These are phyloP conservation scores for Thalassoma bifasciatum DNA, from an alignment of 2,113 vertebrate genomes.

Conservation along the genomic window DNA sequence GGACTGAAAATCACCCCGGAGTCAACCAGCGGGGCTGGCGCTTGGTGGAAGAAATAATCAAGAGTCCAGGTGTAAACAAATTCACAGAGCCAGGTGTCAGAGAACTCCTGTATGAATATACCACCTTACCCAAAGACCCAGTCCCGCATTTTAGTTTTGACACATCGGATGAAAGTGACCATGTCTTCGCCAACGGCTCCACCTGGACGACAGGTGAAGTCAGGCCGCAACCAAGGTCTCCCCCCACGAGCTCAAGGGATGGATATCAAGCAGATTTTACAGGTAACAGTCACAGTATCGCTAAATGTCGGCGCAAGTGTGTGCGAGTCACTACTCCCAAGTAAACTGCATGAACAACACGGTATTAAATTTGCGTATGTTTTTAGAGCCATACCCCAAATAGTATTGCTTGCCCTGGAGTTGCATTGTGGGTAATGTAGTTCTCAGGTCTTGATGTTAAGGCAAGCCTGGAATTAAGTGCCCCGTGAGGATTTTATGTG, in stretches of 20 bases:
- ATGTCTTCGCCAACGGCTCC: neutral
- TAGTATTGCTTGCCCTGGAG: neutral
- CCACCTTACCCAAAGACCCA: neutral
- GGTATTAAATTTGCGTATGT: neutral
- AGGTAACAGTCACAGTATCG: constrained; percentile 55
- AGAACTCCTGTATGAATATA: neutral
- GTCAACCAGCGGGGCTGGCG: neutral
- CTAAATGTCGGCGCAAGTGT: no score
- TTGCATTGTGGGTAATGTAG: neutral
- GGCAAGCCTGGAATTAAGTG: neutral
- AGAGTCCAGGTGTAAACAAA: neutral
- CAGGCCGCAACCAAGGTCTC: neutral
- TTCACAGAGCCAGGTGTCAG: neutral
- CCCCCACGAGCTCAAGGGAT: neutral
- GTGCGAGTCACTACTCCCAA: no score
- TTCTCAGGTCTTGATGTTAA: no score
- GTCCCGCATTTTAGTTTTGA: no score
- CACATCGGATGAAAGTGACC: neutral
- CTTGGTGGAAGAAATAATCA: neutral
- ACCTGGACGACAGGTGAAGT: constrained; percentile 37
- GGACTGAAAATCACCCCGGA: neutral
- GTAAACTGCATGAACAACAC: no score
- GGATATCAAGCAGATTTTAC: constrained; percentile 60
- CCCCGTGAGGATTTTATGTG: no score
- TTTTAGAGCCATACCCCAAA: neutral